These are phyloP conservation scores for Acanthaster planci DNA, from an alignment of 35 echinoderm and acorn worm species.

Conservation along the genomic window DNA sequence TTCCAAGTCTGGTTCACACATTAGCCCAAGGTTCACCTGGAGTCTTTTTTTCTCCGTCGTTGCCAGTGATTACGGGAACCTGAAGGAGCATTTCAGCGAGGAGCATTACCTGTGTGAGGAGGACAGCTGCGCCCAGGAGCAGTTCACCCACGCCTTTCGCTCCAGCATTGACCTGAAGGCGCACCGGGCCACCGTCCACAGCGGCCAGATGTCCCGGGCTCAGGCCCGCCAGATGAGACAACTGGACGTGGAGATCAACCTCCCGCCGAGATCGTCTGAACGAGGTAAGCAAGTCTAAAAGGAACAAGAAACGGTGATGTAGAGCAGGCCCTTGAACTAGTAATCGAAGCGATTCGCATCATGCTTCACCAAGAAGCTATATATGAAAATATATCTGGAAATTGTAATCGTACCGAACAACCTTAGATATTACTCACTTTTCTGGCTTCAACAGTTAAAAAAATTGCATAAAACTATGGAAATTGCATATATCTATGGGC, in stretches of 20 bases:
- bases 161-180: constrained; percentile 87
- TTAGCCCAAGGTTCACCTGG: too few relatives aligned
- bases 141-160: constrained; percentile 81
- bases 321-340: neutral
- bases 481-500: too few relatives aligned
- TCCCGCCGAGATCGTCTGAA: constrained; percentile 57
- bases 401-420: too few relatives aligned
- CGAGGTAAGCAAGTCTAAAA: neutral
- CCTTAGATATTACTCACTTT: too few relatives aligned
- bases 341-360: neutral
- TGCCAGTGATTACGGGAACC: constrained; percentile 74
- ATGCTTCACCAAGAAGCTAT: neutral
- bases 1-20: too few relatives aligned
- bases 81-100: constrained; percentile 72
- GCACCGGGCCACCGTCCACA: constrained; percentile 66
- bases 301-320: too few relatives aligned
- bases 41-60: neutral
- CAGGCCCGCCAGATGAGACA: constrained; percentile 88
- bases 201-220: constrained; percentile 51
- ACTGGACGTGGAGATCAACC: constrained; percentile 79
- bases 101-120: constrained; percentile 89
- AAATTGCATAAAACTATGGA: too few relatives aligned
- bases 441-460: too few relatives aligned
- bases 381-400: neutral
- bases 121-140: constrained; percentile 56